These are phyloP conservation scores for Yasuhikotakia modesta DNA, from an alignment of 2,797 vertebrate genomes.

Conservation along the genomic window DNA sequence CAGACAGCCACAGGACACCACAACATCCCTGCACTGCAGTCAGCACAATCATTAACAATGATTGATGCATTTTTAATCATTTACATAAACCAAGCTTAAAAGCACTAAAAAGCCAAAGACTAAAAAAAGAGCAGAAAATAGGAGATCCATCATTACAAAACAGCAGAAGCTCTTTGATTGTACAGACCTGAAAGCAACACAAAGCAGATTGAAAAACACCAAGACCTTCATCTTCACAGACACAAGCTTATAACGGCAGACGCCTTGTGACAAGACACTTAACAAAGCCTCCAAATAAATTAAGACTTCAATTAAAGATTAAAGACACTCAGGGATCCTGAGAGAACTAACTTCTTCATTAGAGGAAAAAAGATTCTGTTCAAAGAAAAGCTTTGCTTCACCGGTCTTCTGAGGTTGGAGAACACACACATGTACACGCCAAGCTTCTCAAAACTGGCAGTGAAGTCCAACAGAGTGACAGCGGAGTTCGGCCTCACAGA, in stretches of 20 bases:
- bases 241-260: conserved; percentile 16
- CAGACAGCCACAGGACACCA: conserved; percentile 10
- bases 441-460: conserved; percentile 42
- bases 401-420: neutral
- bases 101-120: neutral
- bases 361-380: neutral
- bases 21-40: neutral
- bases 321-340: conserved; percentile 41
- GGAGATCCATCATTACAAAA: neutral
- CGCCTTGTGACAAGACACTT: neutral
- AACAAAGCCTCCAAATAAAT: conserved; percentile 40
- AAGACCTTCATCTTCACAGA: conserved; percentile 15
- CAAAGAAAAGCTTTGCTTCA: conserved; percentile 38
- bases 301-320: conserved; percentile 53
- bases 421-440: conserved; percentile 38
- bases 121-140: neutral
- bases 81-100: neutral
- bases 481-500: conserved; percentile 51
- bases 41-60: neutral
- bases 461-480: conserved; percentile 55
- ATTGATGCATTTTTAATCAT: neutral
- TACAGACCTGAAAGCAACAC: conserved; percentile 13
- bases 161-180: conserved; percentile 21
- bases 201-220: neutral
- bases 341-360: conserved; percentile 26